Base-by-base conservation (phyloP, 1,140 invertebrate species). In the Trichomalopsis sarcophagae region DNA sequence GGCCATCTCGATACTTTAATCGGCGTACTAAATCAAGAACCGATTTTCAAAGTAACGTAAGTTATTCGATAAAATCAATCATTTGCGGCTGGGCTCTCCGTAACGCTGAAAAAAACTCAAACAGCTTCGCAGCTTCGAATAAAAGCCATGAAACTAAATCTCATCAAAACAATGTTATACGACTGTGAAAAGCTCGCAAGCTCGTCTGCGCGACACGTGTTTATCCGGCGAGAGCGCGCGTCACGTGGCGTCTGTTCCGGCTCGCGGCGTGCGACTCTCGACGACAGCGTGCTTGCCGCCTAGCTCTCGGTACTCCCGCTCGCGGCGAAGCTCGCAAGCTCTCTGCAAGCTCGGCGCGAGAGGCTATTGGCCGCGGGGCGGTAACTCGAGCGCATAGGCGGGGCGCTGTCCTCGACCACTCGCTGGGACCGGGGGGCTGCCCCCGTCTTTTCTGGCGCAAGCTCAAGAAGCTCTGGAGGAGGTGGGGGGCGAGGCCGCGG, bases 221-320 rank as follows among this genome's bases (percentile, higher is more conserved):
- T 62, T 62, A 62, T 21, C 55, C 91, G 90, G 88, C 88, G 89
- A 89, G 91, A 90, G 88, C 92, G 91, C 91, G 89, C 89, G 89
- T 89, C 92, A 93, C 92, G 92, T 93, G 92, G 91, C 91, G 92
- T 92, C 92, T 93, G 90, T 89, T 87, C 89, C 87, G 88, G 89
- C 88, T 90, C 87, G 89, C 79, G 83, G 86, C 87, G 88, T 87
- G 84, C 84, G 89, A 86, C 87, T 87, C 86, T 86, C 82, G 55
- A 30, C 62, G 13, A 62, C 14, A 40, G 68, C 55, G 55, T 62
- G 21, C 21, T 68, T 62, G 11, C 4, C 84, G 71, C 71, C 71
- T 10, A 62, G 76, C 76, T n/a, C 40, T 62, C 76, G n/a, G 78
- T 62, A 55, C 75, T 62, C 79, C 73, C 30, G 73, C 84, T 75